These are phyloP conservation scores for Siniperca knerii DNA, from an alignment of 2,113 vertebrate genomes.

Conservation along the genomic window DNA sequence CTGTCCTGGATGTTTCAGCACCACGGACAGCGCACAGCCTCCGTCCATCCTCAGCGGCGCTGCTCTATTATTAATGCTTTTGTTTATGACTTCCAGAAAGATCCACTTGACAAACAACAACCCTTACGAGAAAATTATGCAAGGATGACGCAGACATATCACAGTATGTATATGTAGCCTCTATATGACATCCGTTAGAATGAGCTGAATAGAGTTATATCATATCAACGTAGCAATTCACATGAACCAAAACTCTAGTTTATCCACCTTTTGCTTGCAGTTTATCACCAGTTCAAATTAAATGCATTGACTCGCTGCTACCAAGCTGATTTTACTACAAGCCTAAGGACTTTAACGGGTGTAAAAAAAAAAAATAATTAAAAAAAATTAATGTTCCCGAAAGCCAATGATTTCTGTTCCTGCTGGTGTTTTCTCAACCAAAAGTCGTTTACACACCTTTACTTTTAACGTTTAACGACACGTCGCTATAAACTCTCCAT, in stretches of 20 bases:
- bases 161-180: neutral
- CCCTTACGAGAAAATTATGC: neutral
- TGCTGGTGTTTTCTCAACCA: conserved; percentile 10
- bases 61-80: conserved; percentile 22
- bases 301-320: conserved; percentile 7
- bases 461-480: neutral
- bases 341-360: neutral
- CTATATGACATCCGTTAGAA: neutral
- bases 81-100: conserved; percentile 14
- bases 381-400: conserved; percentile 16
- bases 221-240: neutral
- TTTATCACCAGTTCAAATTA: neutral
- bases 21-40: conserved; percentile 61
- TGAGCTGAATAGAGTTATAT: neutral
- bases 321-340: conserved; percentile 13
- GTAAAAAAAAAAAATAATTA: neutral
- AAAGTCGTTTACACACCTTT: conserved; percentile 25
- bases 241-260: neutral
- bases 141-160: neutral
- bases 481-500: neutral
- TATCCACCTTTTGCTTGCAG: conserved; percentile 8
- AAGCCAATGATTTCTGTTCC: conserved; percentile 8
- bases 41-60: neutral
- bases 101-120: conserved; percentile 13
- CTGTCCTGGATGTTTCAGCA: conserved; percentile 53